phyloP scores from a whole-genome alignment of 1,140 invertebrate genomes.

The Drosophila malerkotliana region DNA sequence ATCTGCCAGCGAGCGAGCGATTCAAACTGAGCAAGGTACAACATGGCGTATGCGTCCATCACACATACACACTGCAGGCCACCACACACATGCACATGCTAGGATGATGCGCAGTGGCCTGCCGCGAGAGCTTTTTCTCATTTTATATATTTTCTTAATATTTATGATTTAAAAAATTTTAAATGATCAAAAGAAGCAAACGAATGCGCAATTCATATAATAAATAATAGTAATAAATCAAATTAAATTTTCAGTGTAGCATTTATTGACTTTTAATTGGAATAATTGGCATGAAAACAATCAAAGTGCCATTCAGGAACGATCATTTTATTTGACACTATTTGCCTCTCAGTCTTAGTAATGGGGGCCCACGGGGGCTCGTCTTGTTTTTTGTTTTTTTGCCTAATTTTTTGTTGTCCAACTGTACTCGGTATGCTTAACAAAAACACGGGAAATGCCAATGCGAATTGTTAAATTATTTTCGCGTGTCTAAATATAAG shows the following conservation, averaged over 20 bases:
- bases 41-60: slow-evolving; percentile 62
- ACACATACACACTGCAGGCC: slow-evolving; percentile 39
- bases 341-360: slow-evolving; percentile 4
- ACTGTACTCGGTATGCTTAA: slow-evolving; percentile 63
- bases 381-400: slow-evolving; percentile 30
- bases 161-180: too few relatives aligned
- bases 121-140: slow-evolving; percentile 23
- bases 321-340: background rate
- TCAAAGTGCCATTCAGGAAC: background rate
- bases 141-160: background rate
- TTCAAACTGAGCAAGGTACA: slow-evolving; percentile 64
- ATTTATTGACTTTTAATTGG: background rate
- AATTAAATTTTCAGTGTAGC: background rate
- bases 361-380: slow-evolving; percentile 48
- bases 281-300: slow-evolving; percentile 5
- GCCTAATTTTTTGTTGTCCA: slow-evolving; percentile 49
- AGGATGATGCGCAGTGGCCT: slow-evolving; percentile 36
- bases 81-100: slow-evolving; percentile 8
- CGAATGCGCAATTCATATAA: background rate
- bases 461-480: slow-evolving; percentile 66
- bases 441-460: slow-evolving; percentile 39
- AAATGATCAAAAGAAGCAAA: too few relatives aligned
- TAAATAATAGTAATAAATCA: background rate
- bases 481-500: slow-evolving; percentile 68
- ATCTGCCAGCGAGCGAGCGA: slow-evolving; percentile 62